A percentile compares a stretch with the other conserved stretches of the same genome.
Conservation (phyloP, 2,113 vertebrate species). For the Peromyscus polionotus region DNA sequence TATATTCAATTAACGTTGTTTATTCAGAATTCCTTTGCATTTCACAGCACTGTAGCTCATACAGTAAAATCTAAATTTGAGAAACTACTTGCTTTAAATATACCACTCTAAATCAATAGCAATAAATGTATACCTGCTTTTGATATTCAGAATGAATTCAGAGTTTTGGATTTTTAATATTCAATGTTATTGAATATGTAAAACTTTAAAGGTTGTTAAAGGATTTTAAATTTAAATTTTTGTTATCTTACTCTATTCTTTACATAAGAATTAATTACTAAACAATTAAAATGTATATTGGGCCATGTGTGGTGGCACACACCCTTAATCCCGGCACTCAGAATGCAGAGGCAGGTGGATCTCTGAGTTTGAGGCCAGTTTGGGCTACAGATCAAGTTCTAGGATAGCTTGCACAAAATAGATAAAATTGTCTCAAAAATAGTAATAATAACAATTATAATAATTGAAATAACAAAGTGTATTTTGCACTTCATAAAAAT, state of each 20-base stretch:
- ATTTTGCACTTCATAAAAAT: not conserved
- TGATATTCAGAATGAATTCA: not conserved
- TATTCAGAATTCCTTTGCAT: not conserved
- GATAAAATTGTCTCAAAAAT: not conserved
- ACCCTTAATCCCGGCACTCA: not conserved
- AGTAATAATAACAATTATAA: not conserved
- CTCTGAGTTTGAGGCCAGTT: not conserved
- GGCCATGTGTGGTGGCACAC: no score
- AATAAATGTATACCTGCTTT: not conserved
- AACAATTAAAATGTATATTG: not conserved
- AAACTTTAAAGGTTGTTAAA: not conserved
- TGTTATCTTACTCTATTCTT: not conserved
- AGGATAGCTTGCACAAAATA: not conserved
- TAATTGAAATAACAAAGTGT: not conserved
- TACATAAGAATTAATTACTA: not conserved
- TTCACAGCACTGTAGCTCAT: not conserved
- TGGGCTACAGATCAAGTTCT: not conserved
- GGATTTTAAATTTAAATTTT: not conserved
- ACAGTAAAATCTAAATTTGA: not conserved
- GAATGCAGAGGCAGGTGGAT: not conserved
- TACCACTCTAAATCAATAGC: not conserved
- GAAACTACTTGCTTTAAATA: not conserved
- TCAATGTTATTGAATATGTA: not conserved
- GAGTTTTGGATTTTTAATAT: not conserved
- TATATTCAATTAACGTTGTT: conserved; percentile 40